Conservation (phyloP, 2,113 vertebrate genomes). For the Isichthys henryi region DNA sequence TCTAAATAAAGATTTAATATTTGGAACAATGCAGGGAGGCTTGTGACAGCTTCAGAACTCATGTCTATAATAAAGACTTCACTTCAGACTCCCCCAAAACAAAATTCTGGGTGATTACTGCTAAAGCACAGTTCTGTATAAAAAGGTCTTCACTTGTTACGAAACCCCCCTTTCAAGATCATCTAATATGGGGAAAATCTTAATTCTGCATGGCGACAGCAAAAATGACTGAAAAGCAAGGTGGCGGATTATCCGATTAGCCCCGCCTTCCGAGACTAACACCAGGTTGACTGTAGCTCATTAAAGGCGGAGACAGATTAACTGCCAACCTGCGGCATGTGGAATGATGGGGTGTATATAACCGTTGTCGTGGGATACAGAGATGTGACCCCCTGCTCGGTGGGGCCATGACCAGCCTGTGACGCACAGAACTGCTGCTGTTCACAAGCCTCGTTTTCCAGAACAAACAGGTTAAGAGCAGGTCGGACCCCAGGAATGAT, state of each 20-base stretch:
- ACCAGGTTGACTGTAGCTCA: background rate
- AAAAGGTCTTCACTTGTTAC: background rate
- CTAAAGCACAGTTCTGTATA: background rate
- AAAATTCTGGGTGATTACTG: background rate
- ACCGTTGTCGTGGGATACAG: background rate
- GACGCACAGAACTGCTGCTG: background rate
- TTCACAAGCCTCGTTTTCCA: background rate
- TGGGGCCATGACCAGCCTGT: background rate
- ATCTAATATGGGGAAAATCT: background rate
- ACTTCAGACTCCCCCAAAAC: background rate
- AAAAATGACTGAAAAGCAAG: background rate
- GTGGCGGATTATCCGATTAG: background rate
- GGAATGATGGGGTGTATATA: background rate
- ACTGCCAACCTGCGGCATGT: background rate
- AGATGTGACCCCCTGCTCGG: background rate
- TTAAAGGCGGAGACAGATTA: background rate
- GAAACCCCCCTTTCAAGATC: background rate
- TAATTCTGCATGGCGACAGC: background rate
- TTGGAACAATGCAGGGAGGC: background rate
- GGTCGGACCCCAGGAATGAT: background rate
- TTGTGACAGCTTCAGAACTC: background rate
- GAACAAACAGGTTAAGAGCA: background rate
- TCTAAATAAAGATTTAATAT: background rate
- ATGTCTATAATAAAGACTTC: background rate
- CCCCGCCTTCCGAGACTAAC: background rate